Conservation (phyloP, 2,888 invertebrate species). For the Dilophus febrilis region DNA sequence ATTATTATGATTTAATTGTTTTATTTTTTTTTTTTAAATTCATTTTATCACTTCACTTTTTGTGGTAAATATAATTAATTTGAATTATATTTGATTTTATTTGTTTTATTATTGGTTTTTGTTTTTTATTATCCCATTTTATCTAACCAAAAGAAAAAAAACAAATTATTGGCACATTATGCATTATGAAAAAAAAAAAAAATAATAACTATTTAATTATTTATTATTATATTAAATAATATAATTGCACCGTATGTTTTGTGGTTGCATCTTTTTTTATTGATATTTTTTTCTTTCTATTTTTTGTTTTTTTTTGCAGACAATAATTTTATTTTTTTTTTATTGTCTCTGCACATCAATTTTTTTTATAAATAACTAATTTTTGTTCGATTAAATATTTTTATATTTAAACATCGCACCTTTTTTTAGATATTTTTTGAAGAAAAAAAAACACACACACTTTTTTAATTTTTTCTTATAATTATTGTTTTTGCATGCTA, state of each 20-base stretch:
- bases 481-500: neutral
- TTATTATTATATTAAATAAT: neutral
- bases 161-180: constrained; percentile 12
- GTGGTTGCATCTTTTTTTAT: constrained; percentile 7
- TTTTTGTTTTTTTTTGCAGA: constrained; percentile 2
- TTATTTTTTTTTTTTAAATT: neutral
- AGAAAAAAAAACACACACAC: too few relatives aligned
- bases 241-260: constrained; percentile 9
- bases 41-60: neutral
- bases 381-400: too few relatives aligned
- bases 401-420: constrained; percentile 6
- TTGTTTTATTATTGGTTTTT: too few relatives aligned
- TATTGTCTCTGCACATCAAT: constrained; percentile 6
- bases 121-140: too few relatives aligned
- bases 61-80: neutral
- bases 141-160: neutral
- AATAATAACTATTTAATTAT: too few relatives aligned
- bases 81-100: too few relatives aligned
- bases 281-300: neutral
- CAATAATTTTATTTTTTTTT: too few relatives aligned
- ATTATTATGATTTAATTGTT: neutral
- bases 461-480: neutral
- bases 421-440: constrained; percentile 4
- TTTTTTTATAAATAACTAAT: constrained; percentile 5
- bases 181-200: constrained; percentile 10